Percentiles rank a stretch among this genome's conserved stretches.
phyloP scores from a whole-genome alignment of 1,140 invertebrate species.

The Fopius arisanus region DNA sequence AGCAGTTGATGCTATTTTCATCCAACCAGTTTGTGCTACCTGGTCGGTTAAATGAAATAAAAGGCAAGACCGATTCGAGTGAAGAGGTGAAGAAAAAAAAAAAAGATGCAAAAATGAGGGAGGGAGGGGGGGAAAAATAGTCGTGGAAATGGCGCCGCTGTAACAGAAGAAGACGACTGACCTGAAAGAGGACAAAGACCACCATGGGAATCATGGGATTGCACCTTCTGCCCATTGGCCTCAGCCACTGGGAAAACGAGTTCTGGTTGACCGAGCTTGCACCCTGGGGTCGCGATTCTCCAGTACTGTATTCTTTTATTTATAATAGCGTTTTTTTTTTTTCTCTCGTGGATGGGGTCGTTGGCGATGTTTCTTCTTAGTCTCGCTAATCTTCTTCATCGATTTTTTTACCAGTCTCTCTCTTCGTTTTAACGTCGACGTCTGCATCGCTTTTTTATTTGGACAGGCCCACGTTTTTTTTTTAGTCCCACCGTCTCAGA shows the following conservation, averaged over 20 bases:
- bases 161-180: constrained; percentile 11
- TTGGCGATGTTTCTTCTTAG: background rate
- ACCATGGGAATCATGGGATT: background rate
- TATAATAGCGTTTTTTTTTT: background rate
- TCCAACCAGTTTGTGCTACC: constrained; percentile 16
- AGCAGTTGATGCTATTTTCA: constrained; percentile 14
- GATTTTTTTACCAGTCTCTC: background rate
- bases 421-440: background rate
- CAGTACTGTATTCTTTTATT: background rate
- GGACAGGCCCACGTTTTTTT: no score
- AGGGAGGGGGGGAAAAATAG: background rate
- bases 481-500: no score
- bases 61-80: background rate
- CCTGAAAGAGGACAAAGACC: constrained; percentile 10
- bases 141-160: constrained; percentile 9
- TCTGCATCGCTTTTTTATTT: no score
- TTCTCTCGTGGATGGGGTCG: background rate
- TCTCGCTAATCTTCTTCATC: background rate
- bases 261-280: constrained; percentile 4
- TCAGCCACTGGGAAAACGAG: background rate
- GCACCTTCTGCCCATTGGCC: background rate
- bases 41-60: background rate
- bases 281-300: constrained; percentile 12
- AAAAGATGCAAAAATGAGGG: background rate
- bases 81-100: no score